Base-by-base conservation (phyloP, 2,113 vertebrate genomes). In the Tursiops truncatus region DNA sequence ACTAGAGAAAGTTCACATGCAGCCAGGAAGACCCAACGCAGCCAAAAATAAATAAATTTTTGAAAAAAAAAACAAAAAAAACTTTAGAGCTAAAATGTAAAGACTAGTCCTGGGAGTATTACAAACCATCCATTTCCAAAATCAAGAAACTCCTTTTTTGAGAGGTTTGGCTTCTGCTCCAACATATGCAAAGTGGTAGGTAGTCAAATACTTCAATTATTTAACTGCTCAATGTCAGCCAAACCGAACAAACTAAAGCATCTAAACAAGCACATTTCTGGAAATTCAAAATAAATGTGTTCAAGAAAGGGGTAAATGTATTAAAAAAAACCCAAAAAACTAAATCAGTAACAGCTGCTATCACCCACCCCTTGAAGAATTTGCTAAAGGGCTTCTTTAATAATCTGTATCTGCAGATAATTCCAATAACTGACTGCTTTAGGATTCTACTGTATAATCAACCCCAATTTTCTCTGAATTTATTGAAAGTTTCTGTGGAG, bases 41-140 rank as follows among this genome's bases (percentile, higher is more conserved):
- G 53, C 53, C 53, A 53, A 53, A 53, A 53, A 18, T 53, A 53
- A 53, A 53, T 53, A 53, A 53, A 53, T 53, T 53, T 13, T 2
- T 3, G 38, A 38, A 0, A 53, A 53, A 53, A 53, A 53, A 53
- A 53, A 53, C 14, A 15, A 50, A 15, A 65, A 77, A 93, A 97
- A 41, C 6, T 62, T 86, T 58, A 92, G 71, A 6, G 28, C 25
- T 92, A 95, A 94, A 95, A 94, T 90, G 31, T 63, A 95, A 96
- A 60, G 58, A 87, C 23, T 80, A 95, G 50, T 92, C 31, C 60
- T 33, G 0, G 8, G 60, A 88, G 17, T 70, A 79, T 90, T 26
- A 76, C 74, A 94, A 94, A 67, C 12, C 47, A 94, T 67, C 20
- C 70, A 56, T 91, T 88, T 93, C 83, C n/a, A 41, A 97, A 95